Evolutionary conservation across 1,140 invertebrate species (phyloP), one percentile per base, ranked within the genome.

Genomic region (Oscheius sp.): DNA sequence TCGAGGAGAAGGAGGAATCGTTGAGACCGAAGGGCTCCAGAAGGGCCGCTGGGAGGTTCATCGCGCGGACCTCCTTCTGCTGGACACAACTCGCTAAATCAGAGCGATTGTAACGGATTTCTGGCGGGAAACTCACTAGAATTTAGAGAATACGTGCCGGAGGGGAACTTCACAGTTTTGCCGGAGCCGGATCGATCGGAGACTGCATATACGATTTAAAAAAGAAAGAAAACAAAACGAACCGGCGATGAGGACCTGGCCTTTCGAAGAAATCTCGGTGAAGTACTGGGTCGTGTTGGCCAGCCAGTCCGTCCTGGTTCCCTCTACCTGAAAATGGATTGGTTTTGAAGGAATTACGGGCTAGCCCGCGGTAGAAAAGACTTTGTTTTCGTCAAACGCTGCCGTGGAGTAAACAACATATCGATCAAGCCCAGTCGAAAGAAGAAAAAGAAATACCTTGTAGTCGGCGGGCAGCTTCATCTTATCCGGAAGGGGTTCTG

Each of bases 301-400:
- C 13, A n/a, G 23, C 66, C 46, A 58, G 31, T 68, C 26, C 18
- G 66, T 68, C 0, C 55, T 23, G 23, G 66, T 55, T 2, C 66
- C 66, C 13, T 46, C 49, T 23, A 68, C 35, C 66, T 68, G 49
- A 58, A 68, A 38, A 34, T 10, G 4, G 4, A 20, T 45, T 34
- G 20, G 28, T 29, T 29, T 28, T 45, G 4, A 0, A 2, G 32
- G 10, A 0, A n/a, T 45, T 1, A 2, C 32, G 3, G 10, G 1
- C 2, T 2, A 45, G 29, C 20, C n/a, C n/a, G n/a, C n/a, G n/a
- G n/a, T n/a, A n/a, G n/a, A n/a, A n/a, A n/a, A n/a, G n/a, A n/a
- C n/a, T n/a, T n/a, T n/a, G n/a, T 42, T n/a, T 42, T n/a, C n/a
- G 38, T n/a, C 38, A 10, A 42, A 42, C n/a, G 10, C 38, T 42